These are phyloP conservation scores for Melieria crassipennis DNA, from an alignment of 2,888 invertebrate genomes.

Conservation along the genomic window DNA sequence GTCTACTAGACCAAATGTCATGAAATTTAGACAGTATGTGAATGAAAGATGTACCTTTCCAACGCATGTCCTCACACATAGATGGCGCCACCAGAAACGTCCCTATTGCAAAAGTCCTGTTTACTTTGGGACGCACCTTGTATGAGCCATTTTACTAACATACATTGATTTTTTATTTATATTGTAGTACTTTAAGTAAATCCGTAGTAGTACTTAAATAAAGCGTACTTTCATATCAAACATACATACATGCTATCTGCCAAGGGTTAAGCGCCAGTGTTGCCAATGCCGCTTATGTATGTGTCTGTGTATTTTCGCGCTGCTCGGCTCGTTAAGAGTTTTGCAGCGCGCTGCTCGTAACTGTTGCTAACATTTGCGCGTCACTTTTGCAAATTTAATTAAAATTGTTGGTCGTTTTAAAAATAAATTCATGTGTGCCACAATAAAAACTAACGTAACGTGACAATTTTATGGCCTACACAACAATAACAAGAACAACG, in stretches of 20 bases:
- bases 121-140: too few relatives aligned
- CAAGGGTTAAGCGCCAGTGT: neutral
- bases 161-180: too few relatives aligned
- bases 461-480: conserved; percentile 28
- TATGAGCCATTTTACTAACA: too few relatives aligned
- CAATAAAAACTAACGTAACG: conserved; percentile 32
- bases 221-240: too few relatives aligned
- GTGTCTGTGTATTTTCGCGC: neutral
- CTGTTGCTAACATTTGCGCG: neutral
- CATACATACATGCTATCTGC: neutral
- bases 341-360: neutral
- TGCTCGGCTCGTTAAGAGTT: neutral
- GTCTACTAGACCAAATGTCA: too few relatives aligned
- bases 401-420: conserved; percentile 16
- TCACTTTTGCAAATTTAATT: conserved; percentile 29
- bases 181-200: too few relatives aligned
- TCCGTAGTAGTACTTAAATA: too few relatives aligned
- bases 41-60: too few relatives aligned
- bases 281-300: neutral
- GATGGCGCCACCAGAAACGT: too few relatives aligned
- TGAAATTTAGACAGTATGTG: too few relatives aligned
- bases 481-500: neutral
- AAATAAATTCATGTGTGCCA: conserved; percentile 21
- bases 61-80: too few relatives aligned
- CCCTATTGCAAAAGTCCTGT: too few relatives aligned